Evolutionary conservation across 2,797 vertebrate genomes (phyloP).

Genomic region (Rhinophrynus dorsalis): DNA sequence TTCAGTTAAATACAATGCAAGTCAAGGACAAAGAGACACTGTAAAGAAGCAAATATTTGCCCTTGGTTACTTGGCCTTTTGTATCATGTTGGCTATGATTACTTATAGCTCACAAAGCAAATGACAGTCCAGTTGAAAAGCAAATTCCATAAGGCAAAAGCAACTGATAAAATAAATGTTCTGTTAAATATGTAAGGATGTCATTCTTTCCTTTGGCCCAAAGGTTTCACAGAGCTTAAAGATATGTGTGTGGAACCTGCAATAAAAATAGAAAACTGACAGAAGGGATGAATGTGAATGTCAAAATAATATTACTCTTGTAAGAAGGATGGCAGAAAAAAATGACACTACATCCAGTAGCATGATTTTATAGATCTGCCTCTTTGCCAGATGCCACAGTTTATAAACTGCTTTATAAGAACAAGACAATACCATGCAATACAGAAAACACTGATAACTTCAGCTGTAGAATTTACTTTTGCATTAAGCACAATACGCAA

Average conservation of each 20-base stretch:
- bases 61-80: constrained; percentile 6
- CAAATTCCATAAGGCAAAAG: constrained; percentile 69
- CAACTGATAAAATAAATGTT: constrained; percentile 69
- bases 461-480: no score
- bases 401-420: constrained; percentile 77
- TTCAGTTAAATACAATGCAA: no score
- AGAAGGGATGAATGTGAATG: constrained; percentile 75
- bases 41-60: neutral
- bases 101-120: constrained; percentile 55
- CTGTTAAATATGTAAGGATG: constrained; percentile 76
- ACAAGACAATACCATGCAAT: constrained; percentile 63
- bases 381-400: constrained; percentile 80
- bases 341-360: constrained; percentile 74
- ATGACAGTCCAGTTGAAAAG: constrained; percentile 64
- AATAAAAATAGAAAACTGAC: constrained; percentile 79
- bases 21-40: neutral
- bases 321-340: constrained; percentile 70
- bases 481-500: no score
- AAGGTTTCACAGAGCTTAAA: constrained; percentile 78
- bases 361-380: constrained; percentile 77
- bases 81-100: neutral
- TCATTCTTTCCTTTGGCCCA: constrained; percentile 75
- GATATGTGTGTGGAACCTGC: constrained; percentile 71
- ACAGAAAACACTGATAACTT: constrained; percentile 35
- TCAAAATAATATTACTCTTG: constrained; percentile 82